phyloP scores from a whole-genome alignment of 2,888 invertebrate genomes.

The Folsomia manolachei region DNA sequence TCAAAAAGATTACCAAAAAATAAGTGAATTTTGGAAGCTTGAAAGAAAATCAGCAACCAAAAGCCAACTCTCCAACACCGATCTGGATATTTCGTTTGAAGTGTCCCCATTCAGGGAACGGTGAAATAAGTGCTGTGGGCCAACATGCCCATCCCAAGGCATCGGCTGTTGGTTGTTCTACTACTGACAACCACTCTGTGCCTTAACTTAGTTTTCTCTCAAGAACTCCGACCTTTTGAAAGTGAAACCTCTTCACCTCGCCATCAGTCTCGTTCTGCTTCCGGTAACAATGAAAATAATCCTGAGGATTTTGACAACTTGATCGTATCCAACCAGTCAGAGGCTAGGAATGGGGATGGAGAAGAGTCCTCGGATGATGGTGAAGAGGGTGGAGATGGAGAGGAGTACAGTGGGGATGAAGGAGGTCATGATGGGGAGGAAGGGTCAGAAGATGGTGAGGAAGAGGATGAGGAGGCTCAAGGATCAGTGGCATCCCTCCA shows the following conservation, averaged over 20 bases:
- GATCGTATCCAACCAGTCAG: slow-evolving; percentile 8
- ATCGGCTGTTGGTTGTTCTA: slow-evolving; percentile 25
- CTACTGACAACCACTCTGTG: slow-evolving; percentile 31
- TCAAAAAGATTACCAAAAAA: slow-evolving; percentile 1
- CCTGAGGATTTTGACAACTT: slow-evolving; percentile 17
- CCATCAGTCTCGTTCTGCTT: slow-evolving; percentile 7
- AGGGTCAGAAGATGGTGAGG: slow-evolving; percentile 21
- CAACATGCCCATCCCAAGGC: slow-evolving; percentile 33
- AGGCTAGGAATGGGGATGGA: slow-evolving; percentile 22
- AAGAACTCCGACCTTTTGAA: slow-evolving; percentile 21
- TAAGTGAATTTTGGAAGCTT: too few species aligned
- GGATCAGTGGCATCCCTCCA: slow-evolving; percentile 35
- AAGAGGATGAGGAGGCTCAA: slow-evolving; percentile 33
- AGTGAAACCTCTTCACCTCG: slow-evolving; percentile 9
- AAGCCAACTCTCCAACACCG: too few species aligned
- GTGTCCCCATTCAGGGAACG: slow-evolving; percentile 7
- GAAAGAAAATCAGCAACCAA: neutral
- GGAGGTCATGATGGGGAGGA: slow-evolving; percentile 22
- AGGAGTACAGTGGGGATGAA: slow-evolving; percentile 13
- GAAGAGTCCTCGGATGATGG: slow-evolving; percentile 29
- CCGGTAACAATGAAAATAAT: neutral
- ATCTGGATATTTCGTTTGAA: neutral
- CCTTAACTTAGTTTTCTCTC: slow-evolving; percentile 25
- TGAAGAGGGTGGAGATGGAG: slow-evolving; percentile 19
- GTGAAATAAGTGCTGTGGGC: slow-evolving; percentile 24